These are phyloP conservation scores for Irena cyanogastra DNA, from an alignment of 2,113 vertebrate genomes.

Conservation along the genomic window DNA sequence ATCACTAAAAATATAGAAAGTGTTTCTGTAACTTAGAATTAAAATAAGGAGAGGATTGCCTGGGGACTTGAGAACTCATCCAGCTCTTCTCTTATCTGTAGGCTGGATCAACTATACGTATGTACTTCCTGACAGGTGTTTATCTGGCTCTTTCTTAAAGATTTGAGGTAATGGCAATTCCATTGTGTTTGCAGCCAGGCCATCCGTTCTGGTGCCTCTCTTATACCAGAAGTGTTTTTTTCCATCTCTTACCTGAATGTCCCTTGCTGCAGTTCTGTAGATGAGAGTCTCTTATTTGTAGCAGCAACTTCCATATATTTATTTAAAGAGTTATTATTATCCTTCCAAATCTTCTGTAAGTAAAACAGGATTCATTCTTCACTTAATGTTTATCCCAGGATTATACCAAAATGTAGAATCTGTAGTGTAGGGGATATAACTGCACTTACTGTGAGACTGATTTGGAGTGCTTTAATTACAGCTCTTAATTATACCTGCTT, in stretches of 20 bases:
- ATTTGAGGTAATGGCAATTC: constrained; percentile 1
- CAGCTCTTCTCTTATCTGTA: not conserved
- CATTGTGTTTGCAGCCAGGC: not conserved
- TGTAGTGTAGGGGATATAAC: not conserved
- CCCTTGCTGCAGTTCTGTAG: not conserved
- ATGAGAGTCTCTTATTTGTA: not conserved
- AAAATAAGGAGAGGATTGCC: not conserved
- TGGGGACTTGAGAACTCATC: not conserved
- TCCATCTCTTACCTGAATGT: not conserved
- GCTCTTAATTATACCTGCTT: not conserved
- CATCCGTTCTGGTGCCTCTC: not conserved
- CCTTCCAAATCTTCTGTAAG: not conserved
- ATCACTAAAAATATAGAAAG: not conserved
- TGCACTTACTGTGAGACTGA: not conserved
- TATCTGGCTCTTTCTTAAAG: not conserved
- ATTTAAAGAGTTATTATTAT: not conserved
- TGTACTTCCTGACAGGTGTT: not conserved
- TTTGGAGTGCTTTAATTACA: not conserved
- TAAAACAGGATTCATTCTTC: not conserved
- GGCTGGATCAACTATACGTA: not conserved
- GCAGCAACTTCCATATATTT: not conserved
- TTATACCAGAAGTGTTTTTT: not conserved
- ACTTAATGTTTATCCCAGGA: not conserved
- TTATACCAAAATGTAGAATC: not conserved
- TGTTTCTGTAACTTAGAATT: not conserved